Base-by-base conservation (phyloP, 1,140 invertebrate species). In the Brachionus sp. region DNA sequence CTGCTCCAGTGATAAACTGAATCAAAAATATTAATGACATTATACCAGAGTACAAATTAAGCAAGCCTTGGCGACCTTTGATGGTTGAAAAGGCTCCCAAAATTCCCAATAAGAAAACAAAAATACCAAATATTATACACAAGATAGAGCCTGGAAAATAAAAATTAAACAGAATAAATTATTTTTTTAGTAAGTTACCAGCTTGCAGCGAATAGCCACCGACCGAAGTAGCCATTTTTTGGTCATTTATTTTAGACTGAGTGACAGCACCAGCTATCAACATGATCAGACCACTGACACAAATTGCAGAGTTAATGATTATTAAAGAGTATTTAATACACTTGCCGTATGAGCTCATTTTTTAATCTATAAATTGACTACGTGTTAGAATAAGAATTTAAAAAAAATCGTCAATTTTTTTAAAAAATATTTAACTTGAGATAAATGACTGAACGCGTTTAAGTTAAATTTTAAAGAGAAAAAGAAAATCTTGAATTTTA, bases 21-120 rank as follows among this genome's bases (percentile, higher is more conserved):
- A 80, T 62, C 50, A 80, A 80, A 62, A 80, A 80, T 37, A 80
- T 44, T 25, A 80, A 80, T 12, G 46, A 62, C 77, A 80, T 80
- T 39, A 80, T 29, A 1, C 35, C 35, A 23, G 77, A 13, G 39
- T 80, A 80, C 2, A 62, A 3, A 25, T 42, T 39, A 3, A 80
- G 39, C 5, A 80, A 37, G 12, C 19, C 62, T 42, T 80, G 33
- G 13, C 50, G 50, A 23, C 57, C 77, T 62, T 80, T 80, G 16
- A 80, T 42, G 35, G 77, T 62, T 12, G 77, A 64, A 13, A 35
- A 80, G 13, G 35, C 33, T 62, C 77, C 77, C 33, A 80, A 80
- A 19, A 42, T 13, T 2, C 50, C 50, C 35, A 80, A 57, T n/a
- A 80, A 25, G 9, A 80, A 25, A 6, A 80, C 37, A 62, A 80